Percentiles rank a stretch among this genome's conserved stretches.
These are phyloP conservation scores for Drosophila parthenogenetica DNA, from an alignment of 2,888 invertebrate genomes.

Conservation along the genomic window DNA sequence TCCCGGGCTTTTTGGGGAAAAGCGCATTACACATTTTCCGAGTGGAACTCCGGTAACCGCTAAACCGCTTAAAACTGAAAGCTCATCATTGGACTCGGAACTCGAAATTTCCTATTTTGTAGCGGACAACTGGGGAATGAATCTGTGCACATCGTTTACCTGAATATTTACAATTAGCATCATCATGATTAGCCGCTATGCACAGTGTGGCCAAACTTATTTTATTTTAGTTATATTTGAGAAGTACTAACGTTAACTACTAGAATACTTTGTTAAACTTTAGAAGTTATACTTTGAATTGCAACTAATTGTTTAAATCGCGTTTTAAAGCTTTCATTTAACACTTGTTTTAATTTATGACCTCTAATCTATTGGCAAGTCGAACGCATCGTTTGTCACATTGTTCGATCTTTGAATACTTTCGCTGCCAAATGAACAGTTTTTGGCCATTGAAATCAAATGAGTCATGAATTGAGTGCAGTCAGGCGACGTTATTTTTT, in stretches of 20 bases:
- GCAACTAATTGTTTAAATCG: not conserved
- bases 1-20: slow-evolving; percentile 9
- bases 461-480: slow-evolving; percentile 65
- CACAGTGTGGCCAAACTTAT: slow-evolving; percentile 5
- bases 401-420: slow-evolving; percentile 58
- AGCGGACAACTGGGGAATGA: slow-evolving; percentile 28
- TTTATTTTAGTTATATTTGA: not conserved
- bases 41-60: slow-evolving; percentile 42
- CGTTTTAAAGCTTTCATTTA: not conserved
- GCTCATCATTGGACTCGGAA: slow-evolving; percentile 43
- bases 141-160: slow-evolving; percentile 2
- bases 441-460: slow-evolving; percentile 71
- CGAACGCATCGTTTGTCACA: slow-evolving; percentile 18
- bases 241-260: too few relatives aligned
- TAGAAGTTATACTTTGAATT: not conserved
- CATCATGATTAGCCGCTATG: not conserved
- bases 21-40: slow-evolving; percentile 57
- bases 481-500: slow-evolving; percentile 25
- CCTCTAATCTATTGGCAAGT: slow-evolving; percentile 14
- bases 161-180: slow-evolving; percentile 41
- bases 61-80: slow-evolving; percentile 71
- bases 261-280: not conserved
- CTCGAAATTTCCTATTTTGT: slow-evolving; percentile 29
- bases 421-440: slow-evolving; percentile 72
- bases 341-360: not conserved